Percentiles rank a stretch among this genome's conserved stretches.
Evolutionary conservation across 2,888 invertebrate species (phyloP).

Genomic region (Melanophora roralis): DNA sequence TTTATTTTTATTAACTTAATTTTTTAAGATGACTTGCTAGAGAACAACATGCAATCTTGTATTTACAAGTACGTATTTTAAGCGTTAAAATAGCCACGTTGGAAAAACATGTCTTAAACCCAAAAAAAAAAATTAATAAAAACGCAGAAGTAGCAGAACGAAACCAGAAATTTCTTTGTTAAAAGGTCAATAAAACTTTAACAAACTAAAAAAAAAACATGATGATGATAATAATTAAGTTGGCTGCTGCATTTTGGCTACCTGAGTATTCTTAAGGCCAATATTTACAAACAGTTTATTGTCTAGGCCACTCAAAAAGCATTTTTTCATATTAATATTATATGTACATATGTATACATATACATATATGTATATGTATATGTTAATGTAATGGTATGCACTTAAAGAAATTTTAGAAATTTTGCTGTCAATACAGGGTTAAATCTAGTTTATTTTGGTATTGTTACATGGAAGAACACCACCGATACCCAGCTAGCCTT

Average conservation of each 20-base stretch:
- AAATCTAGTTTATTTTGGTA: too few species aligned
- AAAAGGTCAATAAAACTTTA: conserved; percentile 46
- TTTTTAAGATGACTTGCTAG: not conserved
- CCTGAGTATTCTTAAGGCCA: conserved; percentile 14
- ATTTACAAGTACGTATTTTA: not conserved
- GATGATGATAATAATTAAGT: not conserved
- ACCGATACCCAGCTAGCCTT: too few species aligned
- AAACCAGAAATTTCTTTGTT: not conserved
- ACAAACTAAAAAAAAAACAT: not conserved
- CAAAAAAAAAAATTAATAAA: not conserved
- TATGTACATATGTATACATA: not conserved
- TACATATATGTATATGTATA: too few species aligned
- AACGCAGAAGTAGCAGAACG: too few species aligned
- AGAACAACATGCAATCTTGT: conserved; percentile 14
- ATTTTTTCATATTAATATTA: not conserved
- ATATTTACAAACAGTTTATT: not conserved
- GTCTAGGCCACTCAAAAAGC: not conserved
- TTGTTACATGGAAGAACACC: too few species aligned
- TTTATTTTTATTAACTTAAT: not conserved
- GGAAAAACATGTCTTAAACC: not conserved
- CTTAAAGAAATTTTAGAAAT: not conserved
- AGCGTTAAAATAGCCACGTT: not conserved
- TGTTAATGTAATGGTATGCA: too few species aligned
- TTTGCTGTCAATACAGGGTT: too few species aligned
- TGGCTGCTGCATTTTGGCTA: conserved; percentile 11